phyloP scores from a whole-genome alignment of 2,797 vertebrate species.

The Labeo calbasu region DNA sequence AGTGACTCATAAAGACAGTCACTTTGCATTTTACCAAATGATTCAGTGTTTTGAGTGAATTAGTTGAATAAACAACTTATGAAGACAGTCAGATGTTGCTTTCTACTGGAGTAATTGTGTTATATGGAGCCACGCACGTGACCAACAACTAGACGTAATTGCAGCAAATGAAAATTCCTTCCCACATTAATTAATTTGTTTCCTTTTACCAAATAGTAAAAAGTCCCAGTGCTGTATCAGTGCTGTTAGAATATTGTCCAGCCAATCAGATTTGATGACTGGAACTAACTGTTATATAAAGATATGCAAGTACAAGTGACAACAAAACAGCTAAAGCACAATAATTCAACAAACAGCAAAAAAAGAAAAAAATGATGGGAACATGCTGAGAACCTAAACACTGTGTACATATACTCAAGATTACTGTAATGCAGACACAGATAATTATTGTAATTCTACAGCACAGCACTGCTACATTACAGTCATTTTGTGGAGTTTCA shows the following conservation, averaged over 20 bases:
- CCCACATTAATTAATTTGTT: background rate
- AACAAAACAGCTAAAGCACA: background rate
- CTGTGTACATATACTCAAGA: background rate
- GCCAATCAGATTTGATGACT: background rate
- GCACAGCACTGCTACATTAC: background rate
- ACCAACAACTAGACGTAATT: background rate
- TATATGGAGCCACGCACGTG: background rate
- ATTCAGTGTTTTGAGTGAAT: background rate
- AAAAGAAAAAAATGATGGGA: background rate
- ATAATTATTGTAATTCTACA: constrained; percentile 20
- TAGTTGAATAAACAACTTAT: background rate
- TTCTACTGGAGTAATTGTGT: background rate
- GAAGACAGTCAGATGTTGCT: background rate
- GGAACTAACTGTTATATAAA: background rate
- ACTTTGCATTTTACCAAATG: background rate
- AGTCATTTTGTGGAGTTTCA: constrained; percentile 8
- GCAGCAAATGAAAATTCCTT: background rate
- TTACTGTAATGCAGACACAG: constrained; percentile 20
- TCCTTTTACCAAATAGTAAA: background rate
- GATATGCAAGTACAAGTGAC: background rate
- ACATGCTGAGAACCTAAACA: constrained; percentile 14
- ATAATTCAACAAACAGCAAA: background rate
- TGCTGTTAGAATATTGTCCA: background rate
- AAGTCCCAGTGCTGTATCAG: background rate
- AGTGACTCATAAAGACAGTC: background rate